phyloP scores from a whole-genome alignment of 2,888 invertebrate species.

The Oligia fasciuncula region DNA sequence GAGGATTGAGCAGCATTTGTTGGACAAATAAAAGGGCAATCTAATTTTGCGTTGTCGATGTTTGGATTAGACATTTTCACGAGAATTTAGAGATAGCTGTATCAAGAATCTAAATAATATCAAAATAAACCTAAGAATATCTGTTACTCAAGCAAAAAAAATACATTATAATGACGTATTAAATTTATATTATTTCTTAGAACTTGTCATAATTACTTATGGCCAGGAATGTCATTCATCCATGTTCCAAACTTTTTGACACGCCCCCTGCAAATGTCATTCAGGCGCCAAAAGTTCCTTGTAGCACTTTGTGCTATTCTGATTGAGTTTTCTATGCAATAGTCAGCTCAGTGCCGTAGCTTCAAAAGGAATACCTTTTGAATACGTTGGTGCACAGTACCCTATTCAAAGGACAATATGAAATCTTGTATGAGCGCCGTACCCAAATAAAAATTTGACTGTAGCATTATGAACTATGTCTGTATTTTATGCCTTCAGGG shows the following conservation, averaged over 20 bases:
- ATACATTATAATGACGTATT: slow-evolving; percentile 22
- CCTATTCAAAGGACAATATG: no score
- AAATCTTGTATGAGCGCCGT: no score
- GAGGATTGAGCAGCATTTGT: neutral
- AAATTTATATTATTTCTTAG: neutral
- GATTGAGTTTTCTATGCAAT: neutral
- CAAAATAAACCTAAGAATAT: slow-evolving; percentile 38
- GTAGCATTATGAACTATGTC: no score
- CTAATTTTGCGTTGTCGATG: slow-evolving; percentile 63
- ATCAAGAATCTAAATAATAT: slow-evolving; percentile 50
- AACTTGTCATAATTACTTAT: neutral
- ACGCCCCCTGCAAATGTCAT: neutral
- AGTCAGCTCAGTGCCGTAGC: neutral
- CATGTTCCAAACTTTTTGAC: slow-evolving; percentile 5
- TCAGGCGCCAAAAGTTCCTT: neutral
- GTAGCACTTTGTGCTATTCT: neutral
- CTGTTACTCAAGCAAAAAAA: slow-evolving; percentile 19
- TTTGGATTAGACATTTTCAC: slow-evolving; percentile 68
- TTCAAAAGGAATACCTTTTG: no score
- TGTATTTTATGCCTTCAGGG: no score
- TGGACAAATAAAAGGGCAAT: slow-evolving; percentile 83
- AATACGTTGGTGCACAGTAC: neutral
- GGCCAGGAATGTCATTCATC: slow-evolving; percentile 15
- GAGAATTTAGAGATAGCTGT: slow-evolving; percentile 68
- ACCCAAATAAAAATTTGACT: no score